phyloP scores from a whole-genome alignment of 2,888 invertebrate genomes.

The Erynnis tages region DNA sequence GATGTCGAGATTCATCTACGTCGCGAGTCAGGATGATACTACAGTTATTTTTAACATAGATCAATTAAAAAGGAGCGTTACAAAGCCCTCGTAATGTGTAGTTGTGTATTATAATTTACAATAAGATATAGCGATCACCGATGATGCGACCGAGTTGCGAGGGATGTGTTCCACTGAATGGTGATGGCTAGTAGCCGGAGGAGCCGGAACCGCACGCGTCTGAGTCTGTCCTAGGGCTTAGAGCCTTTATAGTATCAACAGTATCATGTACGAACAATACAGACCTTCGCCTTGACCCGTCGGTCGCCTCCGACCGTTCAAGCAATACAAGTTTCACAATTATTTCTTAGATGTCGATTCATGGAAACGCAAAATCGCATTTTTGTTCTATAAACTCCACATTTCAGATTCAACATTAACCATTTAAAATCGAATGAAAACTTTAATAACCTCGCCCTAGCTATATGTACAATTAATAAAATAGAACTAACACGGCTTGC shows the following conservation, averaged over 20 bases:
- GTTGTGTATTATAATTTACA: slow-evolving; percentile 47
- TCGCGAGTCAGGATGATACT: slow-evolving; percentile 3
- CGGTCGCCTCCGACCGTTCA: slow-evolving; percentile 45
- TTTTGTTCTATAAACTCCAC: slow-evolving; percentile 45
- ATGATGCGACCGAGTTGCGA: slow-evolving; percentile 61
- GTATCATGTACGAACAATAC: slow-evolving; percentile 14
- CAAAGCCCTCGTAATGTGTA: slow-evolving; percentile 50
- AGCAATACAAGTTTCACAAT: slow-evolving; percentile 60
- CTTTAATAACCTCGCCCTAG: slow-evolving; percentile 69
- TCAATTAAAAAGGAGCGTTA: slow-evolving; percentile 64
- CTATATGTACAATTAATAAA: slow-evolving; percentile 76
- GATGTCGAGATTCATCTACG: slow-evolving; percentile 28
- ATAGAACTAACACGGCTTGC: slow-evolving; percentile 72
- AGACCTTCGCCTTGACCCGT: slow-evolving; percentile 41
- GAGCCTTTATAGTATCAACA: slow-evolving; percentile 22
- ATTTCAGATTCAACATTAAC: slow-evolving; percentile 68
- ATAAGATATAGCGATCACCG: slow-evolving; percentile 47
- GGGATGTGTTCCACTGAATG: slow-evolving; percentile 54
- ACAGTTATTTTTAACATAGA: slow-evolving; percentile 34
- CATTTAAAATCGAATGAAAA: slow-evolving; percentile 61
- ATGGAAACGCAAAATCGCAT: slow-evolving; percentile 65
- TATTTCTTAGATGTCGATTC: slow-evolving; percentile 41
- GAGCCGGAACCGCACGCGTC: slow-evolving; percentile 21
- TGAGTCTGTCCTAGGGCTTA: too few relatives aligned
- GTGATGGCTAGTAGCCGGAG: slow-evolving; percentile 2